Evolutionary conservation across 2,888 invertebrate species (phyloP), one percentile per base, ranked within the genome.

Genomic region (Oscheius sp.): DNA sequence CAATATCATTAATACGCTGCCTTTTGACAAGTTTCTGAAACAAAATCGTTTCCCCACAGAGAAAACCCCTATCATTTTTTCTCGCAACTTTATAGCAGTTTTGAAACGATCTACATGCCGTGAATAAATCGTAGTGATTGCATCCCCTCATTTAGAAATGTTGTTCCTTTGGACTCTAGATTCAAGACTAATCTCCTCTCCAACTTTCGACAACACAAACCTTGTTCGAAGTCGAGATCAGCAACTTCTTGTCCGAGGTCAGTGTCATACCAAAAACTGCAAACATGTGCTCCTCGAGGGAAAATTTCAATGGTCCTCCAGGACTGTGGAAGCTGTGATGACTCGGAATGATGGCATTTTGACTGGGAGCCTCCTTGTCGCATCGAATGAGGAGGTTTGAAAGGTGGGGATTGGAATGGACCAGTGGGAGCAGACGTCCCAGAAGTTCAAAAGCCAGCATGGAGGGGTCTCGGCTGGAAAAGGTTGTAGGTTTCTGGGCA

Each of bases 241-340:
- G 94, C 90, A 96, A 95, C 37, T 95, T 93, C 86, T 93, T 93
- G 90, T 96, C 96, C 0, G 94, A 94, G 7, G 96, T 96, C 37
- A 96, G 90, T 11, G 94, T 93, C 89, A 96, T 95, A 1, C 94
- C 95, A 90, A 96, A 96, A 0, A 96, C 95, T 0, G 97, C 98
- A 89, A 98, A 99, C 89, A 96, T 96, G 90, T 99, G 98, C 0
- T 97, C 98, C 91, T 98, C 98, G 59, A 98, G 90, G 0, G 97
- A 97, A 89, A 96, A 98, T 94, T 98, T 97, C 4, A 98, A 91
- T 0, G 98, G 98, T 1, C 98, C 98, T 59, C 98, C 98, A n/a
- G 98, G 98, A 42, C 68, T 97, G 89, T 98, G 97, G 78, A 97
- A 91, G 87, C 96, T 97, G 89, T 98, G 97, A 90, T 96, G 96